Conservation (phyloP, 2,797 vertebrate species). For the Miichthys miiuy region DNA sequence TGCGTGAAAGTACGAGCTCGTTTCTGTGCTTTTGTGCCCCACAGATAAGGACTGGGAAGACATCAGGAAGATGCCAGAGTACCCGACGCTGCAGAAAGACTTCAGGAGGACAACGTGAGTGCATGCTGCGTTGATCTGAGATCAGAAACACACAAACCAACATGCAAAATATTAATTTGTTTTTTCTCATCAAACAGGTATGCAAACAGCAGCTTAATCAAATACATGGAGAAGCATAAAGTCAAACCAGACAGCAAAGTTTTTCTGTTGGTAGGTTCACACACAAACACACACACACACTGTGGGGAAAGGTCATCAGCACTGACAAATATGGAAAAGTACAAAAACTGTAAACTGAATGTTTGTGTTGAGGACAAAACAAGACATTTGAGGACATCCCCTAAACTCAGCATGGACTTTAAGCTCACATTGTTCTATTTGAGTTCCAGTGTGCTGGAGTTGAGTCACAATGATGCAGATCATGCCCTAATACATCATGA, state of each 20-base stretch:
- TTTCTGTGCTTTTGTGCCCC: slow-evolving; percentile 1
- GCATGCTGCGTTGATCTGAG: not conserved
- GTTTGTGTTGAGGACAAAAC: no score
- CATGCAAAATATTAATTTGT: not conserved
- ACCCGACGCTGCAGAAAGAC: slow-evolving; percentile 97
- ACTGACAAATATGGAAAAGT: not conserved
- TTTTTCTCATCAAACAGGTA: slow-evolving; percentile 85
- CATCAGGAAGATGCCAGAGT: slow-evolving; percentile 98
- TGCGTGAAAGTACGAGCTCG: not conserved
- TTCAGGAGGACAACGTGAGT: slow-evolving; percentile 99
- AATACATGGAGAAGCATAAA: slow-evolving; percentile 99
- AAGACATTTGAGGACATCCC: no score
- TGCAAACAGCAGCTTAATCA: slow-evolving; percentile 98
- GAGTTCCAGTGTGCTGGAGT: not conserved
- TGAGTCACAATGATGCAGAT: not conserved
- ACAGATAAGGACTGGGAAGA: slow-evolving; percentile 99
- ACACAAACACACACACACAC: not conserved
- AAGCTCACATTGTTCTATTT: not conserved
- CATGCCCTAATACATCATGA: not conserved
- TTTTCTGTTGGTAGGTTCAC: slow-evolving; percentile 92
- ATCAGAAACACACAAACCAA: not conserved
- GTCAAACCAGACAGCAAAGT: slow-evolving; percentile 99
- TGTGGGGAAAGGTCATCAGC: not conserved
- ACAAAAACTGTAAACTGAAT: no score
- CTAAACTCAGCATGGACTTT: not conserved